phyloP scores from a whole-genome alignment of 1,140 invertebrate species.

The Eciton burchellii region DNA sequence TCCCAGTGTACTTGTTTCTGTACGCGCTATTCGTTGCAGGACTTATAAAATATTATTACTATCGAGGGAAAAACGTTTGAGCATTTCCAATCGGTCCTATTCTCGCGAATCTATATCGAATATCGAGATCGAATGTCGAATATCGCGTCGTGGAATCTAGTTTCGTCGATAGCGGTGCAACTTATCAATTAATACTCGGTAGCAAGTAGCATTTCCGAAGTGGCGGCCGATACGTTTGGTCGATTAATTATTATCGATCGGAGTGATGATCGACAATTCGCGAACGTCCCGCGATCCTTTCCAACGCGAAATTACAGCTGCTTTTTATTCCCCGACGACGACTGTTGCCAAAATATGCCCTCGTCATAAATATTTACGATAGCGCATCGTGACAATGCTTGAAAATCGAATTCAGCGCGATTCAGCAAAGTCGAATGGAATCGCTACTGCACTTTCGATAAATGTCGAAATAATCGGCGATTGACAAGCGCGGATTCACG shows the following conservation, averaged over 20 bases:
- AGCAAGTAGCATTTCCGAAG: not conserved
- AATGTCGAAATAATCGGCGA: too few relatives aligned
- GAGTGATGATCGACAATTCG: not conserved
- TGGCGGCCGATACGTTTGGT: not conserved
- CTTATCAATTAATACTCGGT: not conserved
- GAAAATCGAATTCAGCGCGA: not conserved
- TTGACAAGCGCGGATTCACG: too few relatives aligned
- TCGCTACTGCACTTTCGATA: too few relatives aligned
- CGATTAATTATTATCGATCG: not conserved
- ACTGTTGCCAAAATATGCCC: not conserved
- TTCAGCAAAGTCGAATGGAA: not conserved
- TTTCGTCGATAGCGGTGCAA: not conserved
- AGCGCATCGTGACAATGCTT: not conserved
- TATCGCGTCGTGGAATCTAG: not conserved
- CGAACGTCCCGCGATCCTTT: not conserved
- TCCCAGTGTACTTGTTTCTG: too few relatives aligned
- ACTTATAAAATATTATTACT: too few relatives aligned
- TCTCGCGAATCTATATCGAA: too few relatives aligned
- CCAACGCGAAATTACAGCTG: not conserved
- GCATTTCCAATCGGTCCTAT: too few relatives aligned
- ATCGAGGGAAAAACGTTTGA: too few relatives aligned
- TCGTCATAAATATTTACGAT: not conserved
- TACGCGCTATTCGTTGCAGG: too few relatives aligned
- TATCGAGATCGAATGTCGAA: not conserved
- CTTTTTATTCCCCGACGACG: not conserved